Evolutionary conservation across 2,888 invertebrate species (phyloP).

Genomic region (Idaea dimidiata): DNA sequence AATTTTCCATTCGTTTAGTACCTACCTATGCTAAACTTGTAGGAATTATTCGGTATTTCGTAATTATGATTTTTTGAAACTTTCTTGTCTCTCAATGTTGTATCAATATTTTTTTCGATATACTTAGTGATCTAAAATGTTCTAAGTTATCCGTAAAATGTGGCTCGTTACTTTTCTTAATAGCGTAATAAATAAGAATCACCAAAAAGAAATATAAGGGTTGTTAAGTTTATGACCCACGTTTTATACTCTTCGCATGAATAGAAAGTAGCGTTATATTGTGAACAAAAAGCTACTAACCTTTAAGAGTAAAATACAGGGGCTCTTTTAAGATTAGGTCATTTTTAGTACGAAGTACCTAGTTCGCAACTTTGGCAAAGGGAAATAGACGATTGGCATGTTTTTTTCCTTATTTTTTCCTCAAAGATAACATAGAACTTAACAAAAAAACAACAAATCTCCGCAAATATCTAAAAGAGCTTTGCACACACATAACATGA

Average conservation of each 20-base stretch:
- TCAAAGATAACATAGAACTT: background rate
- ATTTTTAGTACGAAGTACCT: background rate
- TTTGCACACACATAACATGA: background rate
- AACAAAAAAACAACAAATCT: background rate
- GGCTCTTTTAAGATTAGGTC: background rate
- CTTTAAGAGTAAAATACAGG: too few species aligned
- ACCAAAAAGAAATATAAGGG: background rate
- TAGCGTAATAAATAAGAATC: background rate
- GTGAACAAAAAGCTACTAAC: background rate
- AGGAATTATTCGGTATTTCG: background rate
- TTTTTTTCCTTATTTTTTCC: background rate
- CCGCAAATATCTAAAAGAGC: conserved; percentile 2
- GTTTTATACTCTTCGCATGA: background rate
- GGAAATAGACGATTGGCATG: background rate
- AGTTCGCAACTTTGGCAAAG: background rate
- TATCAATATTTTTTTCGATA: background rate
- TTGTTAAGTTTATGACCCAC: background rate
- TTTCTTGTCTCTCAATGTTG: background rate
- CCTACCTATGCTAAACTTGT: background rate
- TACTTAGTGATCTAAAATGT: background rate
- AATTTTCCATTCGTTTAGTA: background rate
- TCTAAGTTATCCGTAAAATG: background rate
- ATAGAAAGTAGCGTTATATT: background rate
- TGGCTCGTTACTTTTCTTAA: background rate
- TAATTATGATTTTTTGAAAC: background rate